phyloP scores from a whole-genome alignment of 2,113 vertebrate genomes.

The Chloroceryle aenea region DNA sequence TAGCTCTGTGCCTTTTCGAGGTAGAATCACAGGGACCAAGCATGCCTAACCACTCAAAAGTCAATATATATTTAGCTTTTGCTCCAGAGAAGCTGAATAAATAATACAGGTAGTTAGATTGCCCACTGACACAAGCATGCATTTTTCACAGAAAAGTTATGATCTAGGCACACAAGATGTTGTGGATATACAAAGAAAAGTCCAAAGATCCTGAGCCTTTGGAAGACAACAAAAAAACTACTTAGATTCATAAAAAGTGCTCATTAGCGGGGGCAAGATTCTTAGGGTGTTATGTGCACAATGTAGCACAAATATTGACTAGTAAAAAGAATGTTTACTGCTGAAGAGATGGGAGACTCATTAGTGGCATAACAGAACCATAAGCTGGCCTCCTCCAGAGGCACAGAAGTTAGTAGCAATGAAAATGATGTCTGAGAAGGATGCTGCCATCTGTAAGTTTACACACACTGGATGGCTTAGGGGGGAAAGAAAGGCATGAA shows the following conservation, averaged over 20 bases:
- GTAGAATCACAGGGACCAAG: not conserved
- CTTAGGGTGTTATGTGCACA: not conserved
- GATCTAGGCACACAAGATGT: not conserved
- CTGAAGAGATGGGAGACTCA: constrained; percentile 55
- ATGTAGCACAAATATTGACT: constrained; percentile 50
- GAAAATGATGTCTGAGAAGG: constrained; percentile 56
- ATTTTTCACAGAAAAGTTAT: constrained; percentile 43
- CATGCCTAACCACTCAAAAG: not conserved
- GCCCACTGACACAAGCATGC: not conserved
- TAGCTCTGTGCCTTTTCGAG: not conserved
- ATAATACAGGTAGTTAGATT: constrained; percentile 21
- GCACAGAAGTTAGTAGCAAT: constrained; percentile 69
- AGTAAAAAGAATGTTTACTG: constrained; percentile 59
- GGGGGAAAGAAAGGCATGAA: not conserved
- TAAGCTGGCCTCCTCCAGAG: constrained; percentile 68
- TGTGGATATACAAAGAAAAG: not conserved
- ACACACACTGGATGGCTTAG: constrained; percentile 37
- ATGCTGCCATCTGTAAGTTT: constrained; percentile 67
- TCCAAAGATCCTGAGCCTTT: not conserved
- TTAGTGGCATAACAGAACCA: constrained; percentile 67
- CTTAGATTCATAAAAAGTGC: constrained; percentile 12
- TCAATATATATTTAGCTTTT: constrained; percentile 28
- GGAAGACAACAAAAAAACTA: not conserved
- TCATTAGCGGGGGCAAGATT: not conserved
- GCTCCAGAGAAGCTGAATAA: constrained; percentile 8